Base-by-base conservation (phyloP, 2,888 invertebrate species). In the Raillietiella orientalis region DNA sequence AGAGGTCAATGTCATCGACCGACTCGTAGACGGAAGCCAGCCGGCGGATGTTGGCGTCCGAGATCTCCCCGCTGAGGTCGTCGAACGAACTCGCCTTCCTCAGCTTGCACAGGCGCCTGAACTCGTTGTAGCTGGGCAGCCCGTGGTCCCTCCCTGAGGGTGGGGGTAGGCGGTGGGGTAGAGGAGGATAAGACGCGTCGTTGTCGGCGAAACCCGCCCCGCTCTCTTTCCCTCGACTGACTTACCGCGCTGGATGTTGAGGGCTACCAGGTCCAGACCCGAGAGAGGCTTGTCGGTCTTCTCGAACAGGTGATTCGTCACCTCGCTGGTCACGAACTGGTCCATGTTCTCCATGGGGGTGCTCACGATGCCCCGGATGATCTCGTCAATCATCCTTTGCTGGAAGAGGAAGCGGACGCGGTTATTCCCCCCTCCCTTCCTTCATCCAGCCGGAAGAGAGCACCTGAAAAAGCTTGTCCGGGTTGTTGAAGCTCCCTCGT, bases 1-100 rank as follows among this genome's bases (percentile, higher is more conserved):
- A 93, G 3, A 90, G 54, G 46, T 93, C 79, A 29, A 93, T 77
- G 44, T 93, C 90, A 39, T 90, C 84, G 0, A 87, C 84, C 3
- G 70, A 66, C 1, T 67, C 59, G 44, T 75, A 77, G 21, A 35
- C 38, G 27, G 34, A 35, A 25, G 39, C 36, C 10, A 46, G 33
- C 28, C 41, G 37, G n/a, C 34, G 29, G 19, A 45, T 38, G n/a
- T 41, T 36, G 47, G 74, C 72, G 31, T 62, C 63, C 14, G 77
- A 69, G 38, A 84, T 67, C 47, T 79, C 79, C 25, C 74, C 60
- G 0, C 65, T 57, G 13, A 90, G 50, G 43, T 90, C 87, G 27
- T 74, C 71, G 47, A 84, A 87, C 2, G 56, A 61, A 0, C 59
- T 53, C 0, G 82, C 84, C 28, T 70, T 58, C 43, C 72, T 74